Evolutionary conservation across 1,140 invertebrate genomes (phyloP).

Genomic region (Neotoxoptera formosana): DNA sequence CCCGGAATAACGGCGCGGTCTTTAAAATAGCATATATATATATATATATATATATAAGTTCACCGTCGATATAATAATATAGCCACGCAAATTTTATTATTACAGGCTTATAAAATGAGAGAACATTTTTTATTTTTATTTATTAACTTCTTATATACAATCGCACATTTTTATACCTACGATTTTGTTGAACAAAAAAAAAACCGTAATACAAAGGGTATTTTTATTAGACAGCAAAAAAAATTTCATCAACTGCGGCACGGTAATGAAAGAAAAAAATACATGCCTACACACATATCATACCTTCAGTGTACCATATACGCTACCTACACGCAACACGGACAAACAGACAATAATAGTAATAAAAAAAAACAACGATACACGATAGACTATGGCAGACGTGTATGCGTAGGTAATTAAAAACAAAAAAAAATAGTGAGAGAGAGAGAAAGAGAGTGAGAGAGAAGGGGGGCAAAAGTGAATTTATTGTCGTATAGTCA

Average conservation of each 20-base stretch:
- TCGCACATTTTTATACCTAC: not conserved
- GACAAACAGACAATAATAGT: not conserved
- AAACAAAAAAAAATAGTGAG: not conserved
- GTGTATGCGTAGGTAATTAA: not conserved
- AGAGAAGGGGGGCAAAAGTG: not conserved
- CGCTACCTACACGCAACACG: not conserved
- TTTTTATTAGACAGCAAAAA: not conserved
- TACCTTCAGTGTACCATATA: not conserved
- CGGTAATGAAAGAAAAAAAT: not conserved
- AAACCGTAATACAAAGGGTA: not conserved
- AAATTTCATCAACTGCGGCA: not conserved
- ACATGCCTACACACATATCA: not conserved
- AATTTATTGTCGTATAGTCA: not conserved
- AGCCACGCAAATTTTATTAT: slow-evolving; percentile 5
- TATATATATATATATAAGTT: not conserved
- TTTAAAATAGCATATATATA: not conserved
- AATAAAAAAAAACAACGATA: slow-evolving; percentile 4
- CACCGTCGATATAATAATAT: not conserved
- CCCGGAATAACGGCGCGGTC: not conserved
- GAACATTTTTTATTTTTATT: not conserved
- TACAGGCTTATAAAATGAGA: not conserved
- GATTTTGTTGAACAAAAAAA: not conserved
- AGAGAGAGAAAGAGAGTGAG: not conserved
- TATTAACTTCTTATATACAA: not conserved
- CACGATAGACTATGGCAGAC: not conserved